Conservation (phyloP, 1,140 invertebrate species). For the Lethocerus indicus region DNA sequence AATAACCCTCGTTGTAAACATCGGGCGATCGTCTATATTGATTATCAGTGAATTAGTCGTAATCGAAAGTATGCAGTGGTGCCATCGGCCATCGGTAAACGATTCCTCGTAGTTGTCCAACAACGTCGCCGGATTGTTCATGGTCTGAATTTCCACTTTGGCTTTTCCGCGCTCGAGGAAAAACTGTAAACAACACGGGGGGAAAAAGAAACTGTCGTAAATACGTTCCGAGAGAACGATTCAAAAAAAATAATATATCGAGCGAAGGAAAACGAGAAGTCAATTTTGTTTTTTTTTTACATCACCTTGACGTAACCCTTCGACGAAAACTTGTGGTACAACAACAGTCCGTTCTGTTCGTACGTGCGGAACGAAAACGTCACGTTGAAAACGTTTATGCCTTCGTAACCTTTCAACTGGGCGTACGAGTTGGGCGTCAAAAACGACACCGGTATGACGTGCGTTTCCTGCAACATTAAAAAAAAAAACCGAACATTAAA, state of each 20-base stretch:
- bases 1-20: slow-evolving; percentile 57
- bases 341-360: slow-evolving; percentile 65
- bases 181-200: slow-evolving; percentile 31
- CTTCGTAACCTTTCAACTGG: slow-evolving; percentile 61
- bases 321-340: slow-evolving; percentile 72
- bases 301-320: slow-evolving; percentile 58
- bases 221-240: neutral
- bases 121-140: slow-evolving; percentile 39
- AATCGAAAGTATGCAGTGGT: slow-evolving; percentile 57
- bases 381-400: slow-evolving; percentile 52
- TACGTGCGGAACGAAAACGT: slow-evolving; percentile 86
- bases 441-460: slow-evolving; percentile 78
- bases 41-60: slow-evolving; percentile 48
- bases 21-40: slow-evolving; percentile 59
- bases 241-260: no score
- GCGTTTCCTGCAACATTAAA: slow-evolving; percentile 40
- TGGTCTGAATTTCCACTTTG: slow-evolving; percentile 57
- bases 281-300: no score
- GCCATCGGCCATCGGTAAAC: slow-evolving; percentile 85
- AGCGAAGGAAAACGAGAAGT: no score
- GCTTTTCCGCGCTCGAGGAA: slow-evolving; percentile 66
- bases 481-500: neutral
- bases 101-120: slow-evolving; percentile 70
- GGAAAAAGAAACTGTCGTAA: neutral
- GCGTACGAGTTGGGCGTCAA: slow-evolving; percentile 60